Evolutionary conservation across 2,113 vertebrate genomes (phyloP).

Genomic region (Microtus montanus): DNA sequence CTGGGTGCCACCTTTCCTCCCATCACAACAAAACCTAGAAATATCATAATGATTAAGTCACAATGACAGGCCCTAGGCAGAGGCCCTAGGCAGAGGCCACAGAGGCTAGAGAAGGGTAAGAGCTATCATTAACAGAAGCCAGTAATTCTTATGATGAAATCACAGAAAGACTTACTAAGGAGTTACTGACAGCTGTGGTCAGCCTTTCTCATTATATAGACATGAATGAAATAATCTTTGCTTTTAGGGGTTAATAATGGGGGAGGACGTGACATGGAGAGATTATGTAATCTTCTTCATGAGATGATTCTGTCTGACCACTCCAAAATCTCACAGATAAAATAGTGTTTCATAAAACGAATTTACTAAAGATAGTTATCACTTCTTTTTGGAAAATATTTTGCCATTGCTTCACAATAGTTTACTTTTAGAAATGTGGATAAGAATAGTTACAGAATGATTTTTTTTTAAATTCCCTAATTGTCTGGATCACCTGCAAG

Average conservation of each 20-base stretch:
- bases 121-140: neutral
- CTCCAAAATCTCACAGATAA: neutral
- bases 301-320: neutral
- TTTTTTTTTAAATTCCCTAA: neutral
- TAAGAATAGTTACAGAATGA: neutral
- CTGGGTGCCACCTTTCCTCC: too few species aligned
- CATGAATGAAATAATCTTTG: neutral
- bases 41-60: neutral
- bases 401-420: neutral
- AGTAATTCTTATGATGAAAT: slow-evolving; percentile 9
- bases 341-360: neutral
- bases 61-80: neutral
- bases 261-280: neutral
- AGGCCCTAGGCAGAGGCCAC: neutral
- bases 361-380: neutral
- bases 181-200: neutral
- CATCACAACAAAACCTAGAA: neutral
- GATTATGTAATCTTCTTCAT: neutral
- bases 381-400: neutral
- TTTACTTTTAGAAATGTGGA: neutral
- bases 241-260: neutral
- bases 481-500: neutral
- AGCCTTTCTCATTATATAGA: neutral
- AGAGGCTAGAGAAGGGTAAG: neutral
- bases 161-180: neutral